A percentile compares a stretch with the other conserved stretches of the same genome.
Conservation (phyloP, 1,140 invertebrate species). For the Diplogasteroides magnus region DNA sequence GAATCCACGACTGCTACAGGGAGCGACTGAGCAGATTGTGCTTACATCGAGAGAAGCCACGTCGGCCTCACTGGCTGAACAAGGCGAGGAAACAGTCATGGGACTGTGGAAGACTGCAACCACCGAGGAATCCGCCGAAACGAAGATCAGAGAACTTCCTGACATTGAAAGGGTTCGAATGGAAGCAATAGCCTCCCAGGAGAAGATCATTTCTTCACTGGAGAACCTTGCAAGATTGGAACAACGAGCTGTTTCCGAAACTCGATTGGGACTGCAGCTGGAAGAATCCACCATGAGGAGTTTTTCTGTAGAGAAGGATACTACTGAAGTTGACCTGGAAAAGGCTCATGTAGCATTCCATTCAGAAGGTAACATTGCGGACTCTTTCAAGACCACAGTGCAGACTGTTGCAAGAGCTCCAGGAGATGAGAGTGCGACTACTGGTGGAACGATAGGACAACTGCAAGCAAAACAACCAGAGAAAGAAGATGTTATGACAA, state of each 20-base stretch:
- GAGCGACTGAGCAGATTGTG: too few species aligned
- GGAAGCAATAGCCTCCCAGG: background rate
- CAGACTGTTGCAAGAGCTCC: slow-evolving; percentile 3
- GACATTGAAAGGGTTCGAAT: background rate
- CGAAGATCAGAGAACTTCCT: background rate
- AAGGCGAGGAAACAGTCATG: too few species aligned
- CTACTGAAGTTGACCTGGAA: slow-evolving; percentile 5
- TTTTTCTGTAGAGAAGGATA: background rate
- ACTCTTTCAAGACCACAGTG: background rate
- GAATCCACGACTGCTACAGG: too few species aligned
- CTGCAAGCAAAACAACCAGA: slow-evolving; percentile 8
- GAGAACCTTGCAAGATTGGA: background rate
- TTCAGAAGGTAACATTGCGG: slow-evolving; percentile 1
- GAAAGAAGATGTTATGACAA: slow-evolving; percentile 9
- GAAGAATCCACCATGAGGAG: background rate
- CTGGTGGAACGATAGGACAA: slow-evolving; percentile 8
- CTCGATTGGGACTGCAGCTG: background rate
- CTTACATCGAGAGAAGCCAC: too few species aligned
- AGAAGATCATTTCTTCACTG: background rate
- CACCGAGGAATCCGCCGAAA: slow-evolving; percentile 10
- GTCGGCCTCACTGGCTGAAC: too few species aligned
- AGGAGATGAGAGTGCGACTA: background rate
- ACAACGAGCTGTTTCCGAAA: background rate
- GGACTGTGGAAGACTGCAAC: too few species aligned
- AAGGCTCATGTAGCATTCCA: background rate